A percentile compares a stretch with the other conserved stretches of the same genome.
phyloP scores from a whole-genome alignment of 2,888 invertebrate species.

The Agelastica alni region DNA sequence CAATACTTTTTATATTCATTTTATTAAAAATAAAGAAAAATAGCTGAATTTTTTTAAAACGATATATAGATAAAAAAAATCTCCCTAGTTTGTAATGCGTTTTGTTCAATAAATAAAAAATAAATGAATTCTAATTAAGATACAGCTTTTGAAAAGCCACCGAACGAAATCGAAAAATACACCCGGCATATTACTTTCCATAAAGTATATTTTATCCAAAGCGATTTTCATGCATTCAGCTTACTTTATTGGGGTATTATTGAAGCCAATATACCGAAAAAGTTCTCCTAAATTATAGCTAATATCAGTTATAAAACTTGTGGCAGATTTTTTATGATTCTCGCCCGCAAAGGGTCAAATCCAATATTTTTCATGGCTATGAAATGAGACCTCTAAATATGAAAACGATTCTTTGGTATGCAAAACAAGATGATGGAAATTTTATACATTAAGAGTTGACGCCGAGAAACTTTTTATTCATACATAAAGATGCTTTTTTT shows the following conservation, averaged over 20 bases:
- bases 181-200: constrained; percentile 28
- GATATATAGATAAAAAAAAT: neutral
- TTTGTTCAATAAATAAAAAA: neutral
- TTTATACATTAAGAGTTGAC: too few relatives aligned
- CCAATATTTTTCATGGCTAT: constrained; percentile 19
- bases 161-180: constrained; percentile 22
- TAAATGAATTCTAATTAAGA: constrained; percentile 17
- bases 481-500: too few relatives aligned
- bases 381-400: constrained; percentile 9
- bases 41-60: neutral
- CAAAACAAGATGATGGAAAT: constrained; percentile 2
- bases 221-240: constrained; percentile 26
- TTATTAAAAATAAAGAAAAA: too few relatives aligned
- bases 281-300: constrained; percentile 28
- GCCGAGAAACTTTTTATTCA: too few relatives aligned
- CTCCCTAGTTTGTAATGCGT: neutral
- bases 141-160: constrained; percentile 14
- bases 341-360: constrained; percentile 22
- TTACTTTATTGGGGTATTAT: constrained; percentile 31
- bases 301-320: constrained; percentile 30
- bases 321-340: constrained; percentile 27
- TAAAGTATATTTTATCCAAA: constrained; percentile 28
- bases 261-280: constrained; percentile 28
- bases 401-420: constrained; percentile 9
- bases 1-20: too few relatives aligned